Percentiles rank a stretch among this genome's conserved stretches.
Conservation (phyloP, 2,113 vertebrate species). For the Passer montanus region DNA sequence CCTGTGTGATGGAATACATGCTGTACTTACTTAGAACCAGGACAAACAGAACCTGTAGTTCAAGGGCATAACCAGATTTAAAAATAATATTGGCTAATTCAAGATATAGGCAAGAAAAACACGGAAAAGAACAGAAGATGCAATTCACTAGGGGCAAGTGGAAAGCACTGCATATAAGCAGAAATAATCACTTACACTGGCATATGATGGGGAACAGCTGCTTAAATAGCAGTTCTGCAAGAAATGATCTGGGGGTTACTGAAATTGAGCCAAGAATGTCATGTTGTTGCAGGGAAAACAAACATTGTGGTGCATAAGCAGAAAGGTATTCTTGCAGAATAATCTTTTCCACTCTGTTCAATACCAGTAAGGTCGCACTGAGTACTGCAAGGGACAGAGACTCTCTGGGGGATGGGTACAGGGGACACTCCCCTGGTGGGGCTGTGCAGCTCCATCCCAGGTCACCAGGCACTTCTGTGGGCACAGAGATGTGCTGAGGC, state of each 20-base stretch:
- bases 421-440: accelerated
- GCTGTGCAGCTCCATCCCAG: neutral
- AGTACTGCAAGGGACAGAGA: neutral
- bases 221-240: conserved; percentile 50
- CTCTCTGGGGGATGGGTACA: neutral
- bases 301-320: neutral
- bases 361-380: neutral
- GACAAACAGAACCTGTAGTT: neutral
- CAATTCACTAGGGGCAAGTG: neutral
- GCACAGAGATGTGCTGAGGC: neutral
- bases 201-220: conserved; percentile 32
- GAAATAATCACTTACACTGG: neutral
- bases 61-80: neutral
- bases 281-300: conserved; percentile 20
- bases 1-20: neutral
- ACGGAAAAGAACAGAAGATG: conserved; percentile 3
- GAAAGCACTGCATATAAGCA: neutral
- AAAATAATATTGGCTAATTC: conserved; percentile 11
- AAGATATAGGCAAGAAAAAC: neutral
- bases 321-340: neutral
- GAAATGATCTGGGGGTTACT: conserved; percentile 5
- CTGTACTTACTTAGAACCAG: neutral
- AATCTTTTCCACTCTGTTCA: neutral
- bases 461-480: neutral
- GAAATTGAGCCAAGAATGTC: conserved; percentile 28